Evolutionary conservation across 2,113 vertebrate species (phyloP).

Genomic region (Dasypus novemcinctus): DNA sequence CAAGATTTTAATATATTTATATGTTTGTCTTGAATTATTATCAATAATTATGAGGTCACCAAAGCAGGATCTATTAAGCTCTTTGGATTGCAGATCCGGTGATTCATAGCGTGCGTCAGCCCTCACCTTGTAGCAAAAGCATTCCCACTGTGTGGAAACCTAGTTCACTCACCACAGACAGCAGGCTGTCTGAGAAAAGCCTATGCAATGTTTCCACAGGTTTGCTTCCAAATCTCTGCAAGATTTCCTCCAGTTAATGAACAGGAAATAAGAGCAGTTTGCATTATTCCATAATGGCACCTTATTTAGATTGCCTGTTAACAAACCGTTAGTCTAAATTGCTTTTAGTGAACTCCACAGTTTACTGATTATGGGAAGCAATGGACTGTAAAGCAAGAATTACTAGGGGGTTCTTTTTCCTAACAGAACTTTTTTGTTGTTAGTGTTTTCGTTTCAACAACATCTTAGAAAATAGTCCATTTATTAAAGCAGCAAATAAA

Average conservation of each 20-base stretch:
- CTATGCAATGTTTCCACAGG: background rate
- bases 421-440: background rate
- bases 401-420: conserved; percentile 46
- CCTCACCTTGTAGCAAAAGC: background rate
- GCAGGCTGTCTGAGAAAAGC: background rate
- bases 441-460: conserved; percentile 34
- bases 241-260: background rate
- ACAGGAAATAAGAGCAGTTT: background rate
- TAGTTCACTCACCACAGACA: background rate
- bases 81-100: background rate
- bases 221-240: background rate
- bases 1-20: background rate
- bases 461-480: conserved; percentile 23
- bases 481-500: conserved; percentile 30
- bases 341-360: background rate
- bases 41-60: background rate
- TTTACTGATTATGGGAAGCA: conserved; percentile 28
- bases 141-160: background rate
- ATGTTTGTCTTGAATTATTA: background rate
- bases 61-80: background rate
- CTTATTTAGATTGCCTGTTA: background rate
- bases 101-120: too few species aligned
- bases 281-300: background rate
- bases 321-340: conserved; percentile 44
- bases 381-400: background rate